These are phyloP conservation scores for Rhombomys opimus DNA, from an alignment of 2,113 vertebrate species.

Conservation along the genomic window DNA sequence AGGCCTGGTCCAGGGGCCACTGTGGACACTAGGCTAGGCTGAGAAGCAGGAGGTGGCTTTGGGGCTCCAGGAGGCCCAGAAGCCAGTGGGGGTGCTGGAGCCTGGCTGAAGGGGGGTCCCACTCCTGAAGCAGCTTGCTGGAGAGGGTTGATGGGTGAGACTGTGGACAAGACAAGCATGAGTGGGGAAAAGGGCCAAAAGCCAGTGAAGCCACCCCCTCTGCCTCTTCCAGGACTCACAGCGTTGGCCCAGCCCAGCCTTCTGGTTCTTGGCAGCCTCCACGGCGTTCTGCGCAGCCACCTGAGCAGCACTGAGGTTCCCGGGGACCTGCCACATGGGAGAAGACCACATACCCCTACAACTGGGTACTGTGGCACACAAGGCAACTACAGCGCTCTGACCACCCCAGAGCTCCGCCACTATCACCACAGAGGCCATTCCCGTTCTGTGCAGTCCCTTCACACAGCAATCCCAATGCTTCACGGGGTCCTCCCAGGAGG, in stretches of 20 bases:
- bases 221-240: slow-evolving; percentile 86
- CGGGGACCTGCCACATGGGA: slow-evolving; percentile 56
- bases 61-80: slow-evolving; percentile 79
- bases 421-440: not conserved
- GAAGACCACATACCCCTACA: not conserved
- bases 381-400: too few species aligned
- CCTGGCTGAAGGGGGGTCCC: slow-evolving; percentile 88
- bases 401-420: not conserved
- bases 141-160: slow-evolving; percentile 79
- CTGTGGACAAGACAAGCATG: slow-evolving; percentile 45
- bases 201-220: rapidly evolving
- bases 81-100: slow-evolving; percentile 77
- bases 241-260: slow-evolving; percentile 83
- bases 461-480: not conserved
- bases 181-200: not conserved
- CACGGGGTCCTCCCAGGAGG: not conserved
- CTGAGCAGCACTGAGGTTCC: slow-evolving; percentile 87
- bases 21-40: slow-evolving; percentile 89
- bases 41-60: slow-evolving; percentile 83
- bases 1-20: slow-evolving; percentile 89
- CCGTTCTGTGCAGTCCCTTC: not conserved
- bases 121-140: slow-evolving; percentile 78
- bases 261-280: slow-evolving; percentile 92
- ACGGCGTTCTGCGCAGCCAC: slow-evolving; percentile 91
- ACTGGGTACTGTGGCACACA: not conserved